Conservation (phyloP, 2,113 vertebrate genomes). For the Macrotis lagotis region DNA sequence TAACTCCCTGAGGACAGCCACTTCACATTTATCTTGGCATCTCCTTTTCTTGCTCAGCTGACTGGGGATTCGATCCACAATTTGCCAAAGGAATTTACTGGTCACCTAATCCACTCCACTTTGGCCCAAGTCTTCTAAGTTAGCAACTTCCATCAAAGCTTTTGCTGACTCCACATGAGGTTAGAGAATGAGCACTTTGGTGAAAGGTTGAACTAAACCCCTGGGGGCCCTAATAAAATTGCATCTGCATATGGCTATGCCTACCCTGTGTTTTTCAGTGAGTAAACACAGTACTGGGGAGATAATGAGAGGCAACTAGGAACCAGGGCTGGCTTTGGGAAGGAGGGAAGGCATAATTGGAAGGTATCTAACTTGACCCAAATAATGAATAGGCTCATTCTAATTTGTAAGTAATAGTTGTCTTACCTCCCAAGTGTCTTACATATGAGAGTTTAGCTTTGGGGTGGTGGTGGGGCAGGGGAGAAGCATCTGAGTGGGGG, state of each 20-base stretch:
- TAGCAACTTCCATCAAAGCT: conserved; percentile 65
- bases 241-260: conserved; percentile 65
- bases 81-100: background rate
- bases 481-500: background rate
- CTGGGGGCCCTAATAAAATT: conserved; percentile 56
- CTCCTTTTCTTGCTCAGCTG: background rate
- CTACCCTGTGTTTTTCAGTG: conserved; percentile 36
- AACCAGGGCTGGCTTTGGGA: conserved; percentile 46
- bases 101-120: conserved; percentile 19
- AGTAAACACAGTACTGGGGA: conserved; percentile 39
- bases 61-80: background rate
- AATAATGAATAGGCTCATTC: conserved; percentile 9
- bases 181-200: conserved; percentile 44
- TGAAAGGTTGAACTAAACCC: conserved; percentile 63
- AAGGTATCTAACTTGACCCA: conserved; percentile 54
- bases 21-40: background rate
- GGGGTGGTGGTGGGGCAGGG: background rate
- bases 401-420: conserved; percentile 55
- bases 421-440: conserved; percentile 32
- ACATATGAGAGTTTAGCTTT: background rate
- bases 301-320: conserved; percentile 43
- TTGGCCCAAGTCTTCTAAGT: conserved; percentile 15
- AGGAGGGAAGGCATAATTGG: conserved; percentile 47
- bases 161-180: conserved; percentile 73
- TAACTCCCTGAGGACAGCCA: background rate